phyloP scores from a whole-genome alignment of 2,113 vertebrate genomes.

The Rhinolophus sinicus region DNA sequence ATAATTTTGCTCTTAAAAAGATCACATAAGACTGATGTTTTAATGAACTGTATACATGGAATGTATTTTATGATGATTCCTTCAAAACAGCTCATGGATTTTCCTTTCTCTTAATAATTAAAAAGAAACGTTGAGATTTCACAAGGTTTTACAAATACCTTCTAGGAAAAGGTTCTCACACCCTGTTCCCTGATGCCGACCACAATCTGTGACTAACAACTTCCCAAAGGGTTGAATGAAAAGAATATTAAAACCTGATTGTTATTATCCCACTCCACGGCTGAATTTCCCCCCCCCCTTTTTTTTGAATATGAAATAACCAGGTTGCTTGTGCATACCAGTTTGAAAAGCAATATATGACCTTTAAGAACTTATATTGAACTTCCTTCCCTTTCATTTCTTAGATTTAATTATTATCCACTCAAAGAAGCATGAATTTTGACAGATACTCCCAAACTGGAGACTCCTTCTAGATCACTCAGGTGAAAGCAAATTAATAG shows the following conservation, averaged over 20 bases:
- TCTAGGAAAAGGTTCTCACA: not conserved
- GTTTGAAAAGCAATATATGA: constrained; percentile 29
- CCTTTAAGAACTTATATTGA: not conserved
- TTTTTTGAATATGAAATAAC: not conserved
- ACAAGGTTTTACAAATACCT: not conserved
- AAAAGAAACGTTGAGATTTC: constrained; percentile 31
- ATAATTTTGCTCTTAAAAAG: constrained; percentile 75
- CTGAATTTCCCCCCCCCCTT: not conserved
- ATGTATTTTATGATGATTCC: constrained; percentile 36
- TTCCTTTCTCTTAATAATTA: constrained; percentile 42
- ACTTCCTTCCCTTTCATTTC: not conserved
- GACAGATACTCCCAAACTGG: not conserved
- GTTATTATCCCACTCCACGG: not conserved
- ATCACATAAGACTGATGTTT: constrained; percentile 49
- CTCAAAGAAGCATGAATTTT: not conserved
- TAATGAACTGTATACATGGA: constrained; percentile 32
- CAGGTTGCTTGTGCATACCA: not conserved
- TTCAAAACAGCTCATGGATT: constrained; percentile 36
- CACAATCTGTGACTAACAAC: not conserved
- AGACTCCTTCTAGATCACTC: not conserved
- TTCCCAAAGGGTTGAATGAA: not conserved
- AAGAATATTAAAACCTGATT: not conserved
- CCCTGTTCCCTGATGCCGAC: not conserved
- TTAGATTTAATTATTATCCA: constrained; percentile 39
- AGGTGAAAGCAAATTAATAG: not conserved